Percentiles rank a stretch among this genome's conserved stretches.
Evolutionary conservation across 2,797 vertebrate genomes (phyloP).

Genomic region (Sebastes iracundus): DNA sequence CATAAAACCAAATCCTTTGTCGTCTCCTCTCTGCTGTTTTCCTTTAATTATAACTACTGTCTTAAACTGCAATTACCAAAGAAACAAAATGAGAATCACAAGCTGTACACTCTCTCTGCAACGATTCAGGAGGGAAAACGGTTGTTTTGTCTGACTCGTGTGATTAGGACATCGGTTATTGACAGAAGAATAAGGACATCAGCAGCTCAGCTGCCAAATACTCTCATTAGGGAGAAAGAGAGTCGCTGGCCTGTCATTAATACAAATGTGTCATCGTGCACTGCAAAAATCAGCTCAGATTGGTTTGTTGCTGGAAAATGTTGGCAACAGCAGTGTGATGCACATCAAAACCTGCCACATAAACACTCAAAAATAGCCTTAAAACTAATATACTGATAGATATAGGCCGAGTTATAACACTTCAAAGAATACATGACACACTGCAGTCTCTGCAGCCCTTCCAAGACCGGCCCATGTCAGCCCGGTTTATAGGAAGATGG

Average conservation of each 20-base stretch:
- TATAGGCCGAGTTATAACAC: no score
- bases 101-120: neutral
- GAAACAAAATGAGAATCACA: neutral
- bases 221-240: conserved; percentile 38
- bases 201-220: conserved; percentile 42
- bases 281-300: neutral
- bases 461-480: conserved; percentile 1
- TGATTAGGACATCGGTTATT: conserved; percentile 21
- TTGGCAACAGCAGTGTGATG: neutral
- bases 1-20: neutral
- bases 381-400: neutral
- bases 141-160: neutral
- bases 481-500: neutral
- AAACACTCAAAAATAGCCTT: neutral
- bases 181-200: conserved; percentile 31
- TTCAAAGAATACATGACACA: neutral
- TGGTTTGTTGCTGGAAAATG: neutral
- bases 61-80: neutral
- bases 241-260: neutral
- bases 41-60: neutral
- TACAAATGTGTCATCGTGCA: neutral
- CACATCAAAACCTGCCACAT: neutral
- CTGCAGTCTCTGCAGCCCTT: neutral
- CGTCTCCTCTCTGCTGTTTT: neutral
- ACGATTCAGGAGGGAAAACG: neutral